These are phyloP conservation scores for Pangasius djambal DNA, from an alignment of 2,797 vertebrate genomes.

Conservation along the genomic window DNA sequence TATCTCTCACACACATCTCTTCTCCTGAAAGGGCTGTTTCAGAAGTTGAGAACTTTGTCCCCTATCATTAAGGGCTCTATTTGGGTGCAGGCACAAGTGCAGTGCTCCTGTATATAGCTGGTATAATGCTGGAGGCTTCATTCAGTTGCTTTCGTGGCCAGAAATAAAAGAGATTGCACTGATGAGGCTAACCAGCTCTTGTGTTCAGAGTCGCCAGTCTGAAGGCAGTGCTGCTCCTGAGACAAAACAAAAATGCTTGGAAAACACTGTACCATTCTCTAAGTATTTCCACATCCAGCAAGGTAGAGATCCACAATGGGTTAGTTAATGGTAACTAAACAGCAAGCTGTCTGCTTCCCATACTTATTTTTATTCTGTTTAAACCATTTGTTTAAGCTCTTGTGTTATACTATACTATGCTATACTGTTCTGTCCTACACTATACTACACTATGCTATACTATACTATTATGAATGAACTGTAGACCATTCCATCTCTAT, in stretches of 20 bases:
- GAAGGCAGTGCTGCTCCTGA: neutral
- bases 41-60: neutral
- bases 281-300: neutral
- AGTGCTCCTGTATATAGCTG: neutral
- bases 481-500: no score
- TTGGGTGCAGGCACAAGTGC: neutral
- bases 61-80: neutral
- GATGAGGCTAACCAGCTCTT: neutral
- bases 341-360: neutral
- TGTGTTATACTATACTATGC: neutral
- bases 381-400: neutral
- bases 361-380: neutral
- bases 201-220: neutral
- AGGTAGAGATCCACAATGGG: neutral
- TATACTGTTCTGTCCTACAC: neutral
- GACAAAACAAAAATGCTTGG: neutral
- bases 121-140: neutral
- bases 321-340: neutral
- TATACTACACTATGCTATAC: neutral
- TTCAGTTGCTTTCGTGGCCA: neutral
- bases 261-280: neutral
- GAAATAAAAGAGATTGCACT: neutral
- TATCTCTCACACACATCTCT: neutral
- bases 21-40: neutral
- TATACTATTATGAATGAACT: neutral